Evolutionary conservation across 1,140 invertebrate species (phyloP).

Genomic region (Adoxophyes honmai): DNA sequence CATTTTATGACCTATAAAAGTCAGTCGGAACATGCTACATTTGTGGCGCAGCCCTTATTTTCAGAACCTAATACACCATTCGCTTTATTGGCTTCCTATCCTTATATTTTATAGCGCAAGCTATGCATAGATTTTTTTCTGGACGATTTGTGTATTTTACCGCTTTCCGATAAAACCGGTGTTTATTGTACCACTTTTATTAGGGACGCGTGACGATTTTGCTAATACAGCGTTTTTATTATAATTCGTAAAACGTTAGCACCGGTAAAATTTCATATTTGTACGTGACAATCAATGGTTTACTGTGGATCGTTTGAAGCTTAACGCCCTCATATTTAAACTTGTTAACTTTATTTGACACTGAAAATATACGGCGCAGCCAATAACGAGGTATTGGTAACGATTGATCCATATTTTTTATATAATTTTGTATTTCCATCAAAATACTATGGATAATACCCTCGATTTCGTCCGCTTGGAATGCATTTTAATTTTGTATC

Average conservation of each 20-base stretch:
- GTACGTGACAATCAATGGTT: slow-evolving; percentile 36
- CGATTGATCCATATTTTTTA: too few species aligned
- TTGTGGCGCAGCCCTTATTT: slow-evolving; percentile 40
- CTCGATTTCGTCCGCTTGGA: too few species aligned
- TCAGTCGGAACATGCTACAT: slow-evolving; percentile 69
- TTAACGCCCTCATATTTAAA: too few species aligned
- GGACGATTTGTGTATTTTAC: slow-evolving; percentile 60
- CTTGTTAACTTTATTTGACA: too few species aligned
- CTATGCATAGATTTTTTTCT: slow-evolving; percentile 65
- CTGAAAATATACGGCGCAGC: too few species aligned
- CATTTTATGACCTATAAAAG: slow-evolving; percentile 75
- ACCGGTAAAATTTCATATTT: slow-evolving; percentile 35
- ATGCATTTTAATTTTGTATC: too few species aligned
- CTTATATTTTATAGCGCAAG: slow-evolving; percentile 57
- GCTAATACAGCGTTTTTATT: slow-evolving; percentile 54
- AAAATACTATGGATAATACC: too few species aligned
- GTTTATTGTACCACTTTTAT: slow-evolving; percentile 56
- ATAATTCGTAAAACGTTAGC: slow-evolving; percentile 62
- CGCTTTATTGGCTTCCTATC: slow-evolving; percentile 52
- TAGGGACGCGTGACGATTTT: slow-evolving; percentile 44
- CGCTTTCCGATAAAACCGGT: slow-evolving; percentile 53
- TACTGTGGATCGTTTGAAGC: not conserved
- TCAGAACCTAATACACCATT: slow-evolving; percentile 46
- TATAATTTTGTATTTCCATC: too few species aligned
- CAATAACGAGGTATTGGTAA: too few species aligned